Evolutionary conservation across 2,888 invertebrate species (phyloP), one percentile per base, ranked within the genome.

Genomic region (Eupithecia centaureata): DNA sequence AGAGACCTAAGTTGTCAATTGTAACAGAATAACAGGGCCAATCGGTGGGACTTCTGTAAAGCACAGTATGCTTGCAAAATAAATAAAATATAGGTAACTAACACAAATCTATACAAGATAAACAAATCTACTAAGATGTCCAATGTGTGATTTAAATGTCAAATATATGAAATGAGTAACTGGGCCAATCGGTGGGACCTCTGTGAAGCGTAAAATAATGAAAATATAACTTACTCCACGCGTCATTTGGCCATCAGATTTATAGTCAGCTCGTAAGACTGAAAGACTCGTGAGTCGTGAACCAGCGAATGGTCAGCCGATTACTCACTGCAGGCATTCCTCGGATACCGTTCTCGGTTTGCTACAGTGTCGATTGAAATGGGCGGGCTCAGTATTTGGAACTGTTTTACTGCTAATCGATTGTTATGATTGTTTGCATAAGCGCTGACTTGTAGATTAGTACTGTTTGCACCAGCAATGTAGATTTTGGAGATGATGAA

Each of bases 311-410:
- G 81, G 80, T 83, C 85, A 76, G 68, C 71, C 85, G 88, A 88
- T 91, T 91, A 91, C 87, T 91, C 91, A 91, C 87, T 52, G 2
- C 88, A 88, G 86, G 87, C 90, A 91, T 91, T 91, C 89, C 85
- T 79, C 42, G 84, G 83, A 82, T 82, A 83, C 88, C 89, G 79
- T 27, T 52, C 52, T 52, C 52, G 25, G 86, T 86, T 84, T 82
- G 79, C 82, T 83, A 83, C 70, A 65, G 68, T 28, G 68, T 47
- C 47, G 71, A 68, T 72, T 76, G 77, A 74, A 78, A 75, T 73
- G 73, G 71, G 67, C 70, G 61, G 68, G 59, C 32, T 57, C 15
- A 64, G 51, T 57, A 61, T 66, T 65, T 38, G 32, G 18, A 38
- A 27, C 56, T 61, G 56, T 60, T 57, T 27, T 27, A 52, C 13